A percentile compares a stretch with the other conserved stretches of the same genome.
Evolutionary conservation across 2,888 invertebrate genomes (phyloP).

Genomic region (Chrysopilus asiliformis): DNA sequence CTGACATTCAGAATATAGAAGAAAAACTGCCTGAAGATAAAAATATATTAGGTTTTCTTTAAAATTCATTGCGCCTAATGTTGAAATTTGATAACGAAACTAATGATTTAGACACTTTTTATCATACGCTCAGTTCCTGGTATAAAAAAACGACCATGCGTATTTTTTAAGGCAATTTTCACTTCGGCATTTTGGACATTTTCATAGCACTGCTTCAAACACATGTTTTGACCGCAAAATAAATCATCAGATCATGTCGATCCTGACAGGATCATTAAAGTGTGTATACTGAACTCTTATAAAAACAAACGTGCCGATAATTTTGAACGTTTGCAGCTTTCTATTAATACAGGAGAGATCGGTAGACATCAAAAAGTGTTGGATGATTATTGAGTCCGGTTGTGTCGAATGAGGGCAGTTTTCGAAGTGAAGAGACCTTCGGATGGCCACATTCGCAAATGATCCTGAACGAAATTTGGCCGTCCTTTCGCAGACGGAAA

Average conservation of each 20-base stretch:
- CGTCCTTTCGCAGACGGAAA: conserved; percentile 14
- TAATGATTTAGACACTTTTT: conserved; percentile 10
- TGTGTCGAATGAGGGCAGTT: no score
- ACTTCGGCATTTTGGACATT: no score
- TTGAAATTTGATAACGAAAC: conserved; percentile 10
- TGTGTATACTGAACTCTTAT: conserved; percentile 2
- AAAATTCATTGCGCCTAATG: no score
- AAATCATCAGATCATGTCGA: conserved; percentile 29
- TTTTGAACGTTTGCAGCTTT: not conserved
- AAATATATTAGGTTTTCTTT: no score
- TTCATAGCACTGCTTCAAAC: conserved; percentile 28
- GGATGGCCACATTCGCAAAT: conserved; percentile 11
- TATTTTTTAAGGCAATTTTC: no score
- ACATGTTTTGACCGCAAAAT: conserved; percentile 38
- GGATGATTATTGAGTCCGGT: no score
- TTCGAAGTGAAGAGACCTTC: not conserved
- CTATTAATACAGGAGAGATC: no score
- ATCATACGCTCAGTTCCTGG: not conserved
- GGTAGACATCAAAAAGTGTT: no score
- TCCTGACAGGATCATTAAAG: conserved; percentile 11
- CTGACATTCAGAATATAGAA: not conserved
- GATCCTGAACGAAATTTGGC: conserved; percentile 14
- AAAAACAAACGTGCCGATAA: conserved; percentile 6
- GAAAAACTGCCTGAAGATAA: not conserved
- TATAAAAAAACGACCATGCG: no score